Evolutionary conservation across 2,113 vertebrate species (phyloP).

Genomic region (Tupaia chinensis): DNA sequence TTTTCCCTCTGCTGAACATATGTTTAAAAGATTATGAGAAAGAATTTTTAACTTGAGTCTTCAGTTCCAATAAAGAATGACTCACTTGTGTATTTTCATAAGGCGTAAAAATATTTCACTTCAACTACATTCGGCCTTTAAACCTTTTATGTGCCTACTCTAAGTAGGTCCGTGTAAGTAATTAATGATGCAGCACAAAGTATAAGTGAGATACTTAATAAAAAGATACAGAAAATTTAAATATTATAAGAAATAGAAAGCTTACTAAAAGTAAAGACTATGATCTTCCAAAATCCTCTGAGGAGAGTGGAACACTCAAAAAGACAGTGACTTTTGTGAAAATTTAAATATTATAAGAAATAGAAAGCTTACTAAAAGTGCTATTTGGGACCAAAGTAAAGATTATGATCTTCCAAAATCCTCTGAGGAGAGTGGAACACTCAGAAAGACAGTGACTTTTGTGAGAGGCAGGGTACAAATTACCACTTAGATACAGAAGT

Average conservation of each 20-base stretch:
- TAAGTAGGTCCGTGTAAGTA: conserved; percentile 1
- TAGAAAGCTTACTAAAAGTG: neutral
- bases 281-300: neutral
- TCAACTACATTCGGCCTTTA: conserved; percentile 60
- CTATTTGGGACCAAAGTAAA: neutral
- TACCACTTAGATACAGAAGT: neutral
- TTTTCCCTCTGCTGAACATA: conserved; percentile 79
- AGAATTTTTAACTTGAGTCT: conserved; percentile 77
- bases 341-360: too few relatives aligned
- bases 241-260: neutral
- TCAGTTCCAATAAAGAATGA: conserved; percentile 83
- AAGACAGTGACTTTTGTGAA: neutral
- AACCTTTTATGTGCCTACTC: conserved; percentile 70
- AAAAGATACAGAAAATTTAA: neutral
- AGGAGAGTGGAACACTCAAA: neutral
- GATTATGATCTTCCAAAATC: neutral
- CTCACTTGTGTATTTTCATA: conserved; percentile 82
- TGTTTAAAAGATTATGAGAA: conserved; percentile 86
- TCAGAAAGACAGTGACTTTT: neutral
- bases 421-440: neutral
- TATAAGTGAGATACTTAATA: conserved; percentile 3
- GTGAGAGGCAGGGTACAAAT: neutral
- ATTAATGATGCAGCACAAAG: neutral
- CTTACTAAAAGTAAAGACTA: neutral
- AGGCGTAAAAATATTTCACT: conserved; percentile 68